These are phyloP conservation scores for Oenanthe oenanthe DNA, from an alignment of 2,113 vertebrate species.

Conservation along the genomic window DNA sequence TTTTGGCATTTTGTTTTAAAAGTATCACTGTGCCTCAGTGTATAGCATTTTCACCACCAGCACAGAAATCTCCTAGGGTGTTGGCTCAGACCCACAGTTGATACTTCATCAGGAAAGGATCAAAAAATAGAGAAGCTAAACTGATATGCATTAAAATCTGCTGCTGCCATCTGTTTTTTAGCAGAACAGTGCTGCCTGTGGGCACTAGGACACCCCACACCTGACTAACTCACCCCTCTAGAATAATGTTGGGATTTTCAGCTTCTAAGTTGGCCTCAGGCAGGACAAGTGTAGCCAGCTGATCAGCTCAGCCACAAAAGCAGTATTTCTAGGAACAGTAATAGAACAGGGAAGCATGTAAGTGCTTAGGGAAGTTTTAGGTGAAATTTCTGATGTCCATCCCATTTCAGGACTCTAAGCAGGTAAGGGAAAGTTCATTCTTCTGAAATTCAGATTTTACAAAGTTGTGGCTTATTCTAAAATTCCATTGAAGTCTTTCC, in stretches of 20 bases:
- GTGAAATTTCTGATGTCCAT: not conserved
- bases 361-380: not conserved
- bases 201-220: not conserved
- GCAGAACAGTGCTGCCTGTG: not conserved
- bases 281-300: not conserved
- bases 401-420: not conserved
- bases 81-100: not conserved
- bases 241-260: not conserved
- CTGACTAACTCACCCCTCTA: not conserved
- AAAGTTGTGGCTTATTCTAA: not conserved
- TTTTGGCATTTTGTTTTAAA: constrained; percentile 16
- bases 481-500: not conserved
- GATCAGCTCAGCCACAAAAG: not conserved
- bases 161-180: not conserved
- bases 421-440: not conserved
- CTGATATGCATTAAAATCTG: not conserved
- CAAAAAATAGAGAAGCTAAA: not conserved
- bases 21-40: not conserved
- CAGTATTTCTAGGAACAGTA: not conserved
- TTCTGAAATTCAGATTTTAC: not conserved
- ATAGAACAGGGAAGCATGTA: not conserved
- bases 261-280: not conserved
- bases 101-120: not conserved
- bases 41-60: not conserved
- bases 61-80: not conserved